Conservation (phyloP, 1,140 invertebrate species). For the Pygmarrhopalites habei region DNA sequence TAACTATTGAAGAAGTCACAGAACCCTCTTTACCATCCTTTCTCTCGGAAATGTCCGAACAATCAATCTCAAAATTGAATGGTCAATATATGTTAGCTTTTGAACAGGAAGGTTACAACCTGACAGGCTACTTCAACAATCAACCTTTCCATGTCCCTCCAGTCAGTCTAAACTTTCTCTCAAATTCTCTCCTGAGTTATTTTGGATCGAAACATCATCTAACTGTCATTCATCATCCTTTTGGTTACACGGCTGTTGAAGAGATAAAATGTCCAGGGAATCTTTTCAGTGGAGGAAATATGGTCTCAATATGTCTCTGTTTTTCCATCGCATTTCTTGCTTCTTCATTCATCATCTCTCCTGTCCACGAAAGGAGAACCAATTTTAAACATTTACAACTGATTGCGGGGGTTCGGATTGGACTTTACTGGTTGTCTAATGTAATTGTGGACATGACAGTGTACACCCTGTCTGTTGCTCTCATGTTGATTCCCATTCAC, state of each 20-base stretch:
- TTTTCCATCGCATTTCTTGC: constrained; percentile 50
- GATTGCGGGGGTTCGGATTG: constrained; percentile 50
- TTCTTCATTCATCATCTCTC: constrained; percentile 50
- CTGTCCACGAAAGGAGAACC: constrained; percentile 49
- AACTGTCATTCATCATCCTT: constrained; percentile 52
- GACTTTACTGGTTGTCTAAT: constrained; percentile 49
- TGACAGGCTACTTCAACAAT: constrained; percentile 46
- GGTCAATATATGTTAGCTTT: too few species aligned
- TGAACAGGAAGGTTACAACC: too few species aligned
- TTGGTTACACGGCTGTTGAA: constrained; percentile 45
- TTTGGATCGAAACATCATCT: constrained; percentile 45
- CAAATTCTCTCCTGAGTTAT: constrained; percentile 43
- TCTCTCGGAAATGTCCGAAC: too few species aligned
- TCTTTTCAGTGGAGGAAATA: constrained; percentile 40
- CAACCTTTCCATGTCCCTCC: constrained; percentile 48
- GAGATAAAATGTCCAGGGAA: constrained; percentile 2
- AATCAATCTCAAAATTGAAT: too few species aligned
- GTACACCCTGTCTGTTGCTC: not conserved
- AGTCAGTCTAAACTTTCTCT: constrained; percentile 44
- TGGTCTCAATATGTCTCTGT: constrained; percentile 45
- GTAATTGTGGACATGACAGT: constrained; percentile 31
- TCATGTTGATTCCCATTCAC: not conserved
- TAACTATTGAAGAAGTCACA: too few species aligned
- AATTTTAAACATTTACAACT: constrained; percentile 54
- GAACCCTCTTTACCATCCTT: too few species aligned